Evolutionary conservation across 2,113 vertebrate genomes (phyloP), one percentile per base, ranked within the genome.

Genomic region (Cheilinus undulatus): DNA sequence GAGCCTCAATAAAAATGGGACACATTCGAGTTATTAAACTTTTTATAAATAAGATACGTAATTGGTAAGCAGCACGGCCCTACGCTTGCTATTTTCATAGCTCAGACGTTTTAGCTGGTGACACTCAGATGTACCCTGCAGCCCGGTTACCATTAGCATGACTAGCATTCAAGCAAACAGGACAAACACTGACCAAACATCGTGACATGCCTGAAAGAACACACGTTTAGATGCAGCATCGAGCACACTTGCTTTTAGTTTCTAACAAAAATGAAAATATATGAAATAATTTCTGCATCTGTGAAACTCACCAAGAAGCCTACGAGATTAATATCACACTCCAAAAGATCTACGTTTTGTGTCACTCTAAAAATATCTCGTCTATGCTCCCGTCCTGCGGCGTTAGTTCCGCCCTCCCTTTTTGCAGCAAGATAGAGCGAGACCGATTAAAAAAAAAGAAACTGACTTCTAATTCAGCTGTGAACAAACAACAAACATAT

Each of bases 301-400:
- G 12, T 52, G 12, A 22, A 65, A 73, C 86, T 82, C 66, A 90
- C 86, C 88, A 30, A 71, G 63, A 46, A 23, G 0, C 48, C 30
- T 48, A 45, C 45, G 22, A 45, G 14, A 5, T 50, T n/a, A n/a
- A 27, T 52, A 14, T 15, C 27, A 27, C 32, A 28, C 49, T 82
- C 45, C 76, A 46, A 56, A 13, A 24, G 38, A 34, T 73, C 73
- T 65, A 80, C 76, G 69, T 62, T 19, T 22, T 23, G 88, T 79
- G 90, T 89, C 27, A 82, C 90, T 1, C 26, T 51, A 5, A 82
- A 86, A 75, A 34, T 8, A 27, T 10, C 27, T 64, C 81, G 79
- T n/a, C 22, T 3, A 3, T 8, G 9, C 9, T 12, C 11, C 30
- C 3, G 2, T 34, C 0, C 0, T 0, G 19, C 3, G 19, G 24